Evolutionary conservation across 2,888 invertebrate genomes (phyloP).

Genomic region (Entomobrya proxima): DNA sequence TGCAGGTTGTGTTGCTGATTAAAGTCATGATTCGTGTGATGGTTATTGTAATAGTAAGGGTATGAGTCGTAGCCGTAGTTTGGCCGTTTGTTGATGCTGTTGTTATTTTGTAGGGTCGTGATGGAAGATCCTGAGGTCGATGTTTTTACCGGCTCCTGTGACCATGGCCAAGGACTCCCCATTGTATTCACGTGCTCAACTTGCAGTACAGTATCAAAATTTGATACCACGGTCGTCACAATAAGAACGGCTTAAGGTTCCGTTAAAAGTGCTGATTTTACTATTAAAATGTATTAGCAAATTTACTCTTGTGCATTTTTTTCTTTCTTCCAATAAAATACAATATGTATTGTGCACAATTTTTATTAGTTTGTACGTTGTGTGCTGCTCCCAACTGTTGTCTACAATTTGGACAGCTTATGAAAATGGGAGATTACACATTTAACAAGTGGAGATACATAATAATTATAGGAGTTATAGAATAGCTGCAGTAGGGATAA

Average conservation of each 20-base stretch:
- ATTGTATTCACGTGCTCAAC: slow-evolving; percentile 13
- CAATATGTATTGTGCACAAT: not conserved
- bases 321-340: not conserved
- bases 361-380: slow-evolving; percentile 16
- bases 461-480: not conserved
- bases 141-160: slow-evolving; percentile 52
- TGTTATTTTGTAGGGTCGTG: slow-evolving; percentile 32
- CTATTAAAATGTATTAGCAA: not conserved
- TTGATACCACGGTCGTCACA: not conserved
- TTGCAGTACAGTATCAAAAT: not conserved
- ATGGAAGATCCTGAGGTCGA: slow-evolving; percentile 22
- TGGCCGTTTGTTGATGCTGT: slow-evolving; percentile 43
- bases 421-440: slow-evolving; percentile 25
- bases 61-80: slow-evolving; percentile 33
- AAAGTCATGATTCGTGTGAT: slow-evolving; percentile 47
- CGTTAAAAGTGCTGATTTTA: slow-evolving; percentile 12
- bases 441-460: slow-evolving; percentile 16
- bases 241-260: slow-evolving; percentile 1
- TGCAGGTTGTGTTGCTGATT: slow-evolving; percentile 26
- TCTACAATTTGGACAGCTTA: slow-evolving; percentile 25
- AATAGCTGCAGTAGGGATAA: not conserved
- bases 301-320: slow-evolving; percentile 32
- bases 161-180: slow-evolving; percentile 65
- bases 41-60: slow-evolving; percentile 28
- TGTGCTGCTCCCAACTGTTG: slow-evolving; percentile 35